Conservation (phyloP, 2,113 vertebrate genomes). For the Elephas maximus region DNA sequence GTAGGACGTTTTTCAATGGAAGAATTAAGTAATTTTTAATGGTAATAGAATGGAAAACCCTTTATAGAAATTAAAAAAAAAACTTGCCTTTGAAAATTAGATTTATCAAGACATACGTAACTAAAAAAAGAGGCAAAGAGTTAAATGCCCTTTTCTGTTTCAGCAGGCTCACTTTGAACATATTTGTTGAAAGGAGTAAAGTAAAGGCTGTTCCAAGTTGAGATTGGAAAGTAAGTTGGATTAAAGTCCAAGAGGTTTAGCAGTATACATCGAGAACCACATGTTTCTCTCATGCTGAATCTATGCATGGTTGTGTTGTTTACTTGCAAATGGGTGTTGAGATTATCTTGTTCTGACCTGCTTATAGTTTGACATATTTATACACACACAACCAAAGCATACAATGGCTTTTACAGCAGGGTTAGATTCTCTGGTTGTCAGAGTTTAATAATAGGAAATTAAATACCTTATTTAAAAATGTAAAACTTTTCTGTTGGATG, state of each 20-base stretch:
- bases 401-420: constrained; percentile 40
- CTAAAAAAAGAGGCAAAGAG: constrained; percentile 19
- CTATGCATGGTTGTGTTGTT: constrained; percentile 4
- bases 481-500: constrained; percentile 25
- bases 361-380: constrained; percentile 67
- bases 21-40: constrained; percentile 63
- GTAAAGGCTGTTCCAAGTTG: constrained; percentile 65
- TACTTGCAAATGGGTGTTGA: constrained; percentile 64
- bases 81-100: constrained; percentile 61
- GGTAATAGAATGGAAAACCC: constrained; percentile 34
- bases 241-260: constrained; percentile 34
- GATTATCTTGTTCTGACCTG: constrained; percentile 68
- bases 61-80: background rate
- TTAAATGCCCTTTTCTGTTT: constrained; percentile 52
- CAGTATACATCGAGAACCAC: constrained; percentile 28
- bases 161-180: constrained; percentile 22
- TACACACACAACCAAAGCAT: constrained; percentile 36
- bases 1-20: constrained; percentile 40
- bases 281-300: constrained; percentile 8
- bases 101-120: constrained; percentile 49
- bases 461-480: constrained; percentile 48
- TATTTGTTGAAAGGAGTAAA: constrained; percentile 54
- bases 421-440: constrained; percentile 13
- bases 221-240: constrained; percentile 15
- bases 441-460: constrained; percentile 53